Conservation (phyloP, 2,797 vertebrate species). For the Propithecus perrieri region DNA sequence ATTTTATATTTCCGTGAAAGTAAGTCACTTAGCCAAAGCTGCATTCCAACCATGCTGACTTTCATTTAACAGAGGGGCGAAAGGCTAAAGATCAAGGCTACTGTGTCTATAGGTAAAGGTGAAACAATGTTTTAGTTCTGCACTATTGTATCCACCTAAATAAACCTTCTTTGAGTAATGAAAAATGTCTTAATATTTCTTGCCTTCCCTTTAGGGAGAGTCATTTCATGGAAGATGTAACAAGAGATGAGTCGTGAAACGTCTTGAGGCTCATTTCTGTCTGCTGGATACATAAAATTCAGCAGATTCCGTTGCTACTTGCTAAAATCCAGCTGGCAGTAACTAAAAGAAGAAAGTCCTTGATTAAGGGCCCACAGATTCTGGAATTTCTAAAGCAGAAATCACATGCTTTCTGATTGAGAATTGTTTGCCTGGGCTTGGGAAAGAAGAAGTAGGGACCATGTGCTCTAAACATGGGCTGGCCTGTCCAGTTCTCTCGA, state of each 20-base stretch:
- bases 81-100: background rate
- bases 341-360: background rate
- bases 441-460: background rate
- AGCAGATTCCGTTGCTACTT: background rate
- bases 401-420: background rate
- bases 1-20: background rate
- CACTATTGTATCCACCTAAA: background rate
- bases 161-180: constrained; percentile 53
- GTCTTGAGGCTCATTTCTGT: background rate
- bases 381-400: constrained; percentile 16
- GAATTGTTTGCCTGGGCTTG: background rate
- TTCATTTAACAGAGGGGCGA: background rate
- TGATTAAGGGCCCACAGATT: background rate
- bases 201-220: background rate
- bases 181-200: background rate
- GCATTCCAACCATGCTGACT: background rate
- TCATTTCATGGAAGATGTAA: background rate
- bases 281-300: background rate
- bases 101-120: background rate
- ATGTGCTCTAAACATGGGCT: background rate
- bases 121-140: background rate
- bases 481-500: background rate
- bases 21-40: background rate
- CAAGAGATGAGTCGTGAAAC: background rate
- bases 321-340: background rate